Percentiles rank a stretch among this genome's conserved stretches.
These are phyloP conservation scores for Turnix velox DNA, from an alignment of 2,113 vertebrate species.

Conservation along the genomic window DNA sequence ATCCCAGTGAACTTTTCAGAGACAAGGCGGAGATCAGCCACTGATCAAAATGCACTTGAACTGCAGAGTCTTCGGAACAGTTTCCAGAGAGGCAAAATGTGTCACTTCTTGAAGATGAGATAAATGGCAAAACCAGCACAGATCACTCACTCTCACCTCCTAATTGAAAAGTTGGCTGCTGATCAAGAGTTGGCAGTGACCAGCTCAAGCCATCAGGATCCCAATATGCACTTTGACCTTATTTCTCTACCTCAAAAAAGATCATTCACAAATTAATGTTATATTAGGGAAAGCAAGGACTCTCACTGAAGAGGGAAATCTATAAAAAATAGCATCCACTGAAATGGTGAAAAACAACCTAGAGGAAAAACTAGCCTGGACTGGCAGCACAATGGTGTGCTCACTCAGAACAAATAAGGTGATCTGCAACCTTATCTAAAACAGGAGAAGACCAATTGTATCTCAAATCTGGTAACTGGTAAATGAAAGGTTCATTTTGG, in stretches of 20 bases:
- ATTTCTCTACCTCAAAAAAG: slow-evolving; percentile 37
- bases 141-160: slow-evolving; percentile 58
- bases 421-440: background rate
- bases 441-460: background rate
- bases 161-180: slow-evolving; percentile 75
- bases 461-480: background rate
- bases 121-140: slow-evolving; percentile 33
- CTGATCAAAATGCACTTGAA: background rate
- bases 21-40: background rate
- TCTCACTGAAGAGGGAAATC: background rate
- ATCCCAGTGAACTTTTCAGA: background rate
- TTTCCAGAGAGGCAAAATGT: slow-evolving; percentile 8
- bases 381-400: background rate
- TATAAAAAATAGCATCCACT: background rate
- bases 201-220: slow-evolving; percentile 39
- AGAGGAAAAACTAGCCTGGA: background rate
- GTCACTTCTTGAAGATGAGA: slow-evolving; percentile 4
- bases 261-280: slow-evolving; percentile 59
- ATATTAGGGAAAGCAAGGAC: slow-evolving; percentile 33
- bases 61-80: background rate
- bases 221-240: slow-evolving; percentile 35
- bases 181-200: slow-evolving; percentile 59
- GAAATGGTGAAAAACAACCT: slow-evolving; percentile 5
- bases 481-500: background rate
- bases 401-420: background rate